Base-by-base conservation (phyloP, 2,797 vertebrate genomes). In the Triplophysa bombifrons region DNA sequence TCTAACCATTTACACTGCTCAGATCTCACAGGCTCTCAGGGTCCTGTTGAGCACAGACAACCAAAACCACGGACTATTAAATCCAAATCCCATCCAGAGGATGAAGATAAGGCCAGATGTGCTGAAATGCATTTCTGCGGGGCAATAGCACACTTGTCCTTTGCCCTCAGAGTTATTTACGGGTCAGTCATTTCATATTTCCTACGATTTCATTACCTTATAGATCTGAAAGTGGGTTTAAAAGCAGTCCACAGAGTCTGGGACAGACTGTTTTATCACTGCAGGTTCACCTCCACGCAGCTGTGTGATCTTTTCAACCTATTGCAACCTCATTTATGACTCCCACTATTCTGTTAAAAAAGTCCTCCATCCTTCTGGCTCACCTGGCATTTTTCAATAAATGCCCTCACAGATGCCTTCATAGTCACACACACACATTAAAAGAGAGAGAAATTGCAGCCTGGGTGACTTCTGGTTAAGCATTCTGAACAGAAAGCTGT, bases 41-140 rank as follows among this genome's bases (percentile, higher is more conserved):
- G 64, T 73, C 64, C 61, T 10, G 17, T 50, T 71, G 60, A 72
- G 27, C 69, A 68, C 53, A n/a, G 30, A 73, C 46, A 72, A 71
- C 48, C 55, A 64, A 13, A 10, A 34, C 68, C 27, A 27, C 44
- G 76, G 17, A 60, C 20, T 64, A 60, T 20, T 17, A 19, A 64
- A 61, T 63, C 22, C 65, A 71, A 25, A 55, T 44, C 46, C 34
- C 56, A 80, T 65, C 51, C 66, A 70, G 34, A 22, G 38, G 34
- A 64, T 58, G 30, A 60, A 66, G 53, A 70, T 25, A 14, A 60
- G 25, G 58, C 27, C 13, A 27, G 13, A 25, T 60, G 22, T 5
- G 12, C 25, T 64, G 19, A 44, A 67, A 50, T 79, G 41, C 67
- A 68, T 69, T 80, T 73, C 48, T 64, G 7, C n/a, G 9, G n/a